These are phyloP conservation scores for Drymodes brunneopygia DNA, from an alignment of 2,113 vertebrate species.

Conservation along the genomic window DNA sequence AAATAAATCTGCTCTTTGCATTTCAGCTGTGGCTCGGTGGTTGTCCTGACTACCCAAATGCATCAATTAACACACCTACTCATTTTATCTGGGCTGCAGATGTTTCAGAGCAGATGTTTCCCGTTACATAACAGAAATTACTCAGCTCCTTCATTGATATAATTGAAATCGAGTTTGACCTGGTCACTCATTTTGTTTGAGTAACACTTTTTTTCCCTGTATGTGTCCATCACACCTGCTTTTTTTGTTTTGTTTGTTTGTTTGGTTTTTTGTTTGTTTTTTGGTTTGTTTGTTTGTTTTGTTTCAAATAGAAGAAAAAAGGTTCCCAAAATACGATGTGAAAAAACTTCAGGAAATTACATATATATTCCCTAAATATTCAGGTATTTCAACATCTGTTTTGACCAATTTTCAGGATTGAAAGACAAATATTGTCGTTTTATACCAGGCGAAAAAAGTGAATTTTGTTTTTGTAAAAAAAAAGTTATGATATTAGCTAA, in stretches of 20 bases:
- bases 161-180: neutral
- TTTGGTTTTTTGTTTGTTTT: too few species aligned
- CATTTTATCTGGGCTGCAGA: neutral
- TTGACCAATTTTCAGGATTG: neutral
- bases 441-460: accelerated
- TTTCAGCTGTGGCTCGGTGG: neutral
- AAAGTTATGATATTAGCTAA: neutral
- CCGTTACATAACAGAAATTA: neutral
- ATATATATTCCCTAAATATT: neutral
- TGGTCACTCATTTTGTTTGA: neutral
- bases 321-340: neutral
- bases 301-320: neutral
- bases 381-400: neutral
- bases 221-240: neutral
- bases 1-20: neutral
- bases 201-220: neutral
- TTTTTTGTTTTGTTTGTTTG: neutral
- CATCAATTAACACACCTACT: neutral
- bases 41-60: neutral
- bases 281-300: too few species aligned
- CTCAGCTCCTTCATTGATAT: neutral
- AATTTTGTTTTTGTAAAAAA: neutral
- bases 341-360: neutral
- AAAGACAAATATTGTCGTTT: neutral
- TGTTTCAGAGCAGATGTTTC: neutral